Conservation (phyloP, 2,888 invertebrate genomes). For the Cremastinae sp. region DNA sequence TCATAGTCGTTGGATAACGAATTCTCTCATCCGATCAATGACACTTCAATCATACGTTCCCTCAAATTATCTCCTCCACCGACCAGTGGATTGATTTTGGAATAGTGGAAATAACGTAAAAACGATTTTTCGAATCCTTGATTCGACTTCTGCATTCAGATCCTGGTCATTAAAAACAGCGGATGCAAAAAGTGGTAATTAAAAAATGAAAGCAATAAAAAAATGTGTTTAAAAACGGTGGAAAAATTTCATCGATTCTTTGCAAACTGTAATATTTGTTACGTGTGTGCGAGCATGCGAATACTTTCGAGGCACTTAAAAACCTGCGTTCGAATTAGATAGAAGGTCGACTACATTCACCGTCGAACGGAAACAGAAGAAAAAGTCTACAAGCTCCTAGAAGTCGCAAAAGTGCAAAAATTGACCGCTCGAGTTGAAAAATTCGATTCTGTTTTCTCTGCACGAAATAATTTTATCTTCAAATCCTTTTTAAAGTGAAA, state of each 20-base stretch:
- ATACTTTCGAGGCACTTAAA: constrained; percentile 36
- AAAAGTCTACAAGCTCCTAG: constrained; percentile 25
- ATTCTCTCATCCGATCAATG: background rate
- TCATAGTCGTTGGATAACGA: constrained; percentile 25
- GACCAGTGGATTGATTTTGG: background rate
- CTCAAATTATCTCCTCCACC: background rate
- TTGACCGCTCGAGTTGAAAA: constrained; percentile 16
- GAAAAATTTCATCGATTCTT: constrained; percentile 12
- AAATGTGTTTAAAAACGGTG: background rate
- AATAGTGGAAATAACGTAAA: background rate
- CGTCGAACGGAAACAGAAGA: constrained; percentile 44
- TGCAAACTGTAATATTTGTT: constrained; percentile 22
- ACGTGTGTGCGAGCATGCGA: constrained; percentile 14
- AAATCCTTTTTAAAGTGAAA: too few relatives aligned
- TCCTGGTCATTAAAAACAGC: too few relatives aligned
- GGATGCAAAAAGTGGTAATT: too few relatives aligned
- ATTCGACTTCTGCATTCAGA: too few relatives aligned
- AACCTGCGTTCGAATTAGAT: constrained; percentile 20
- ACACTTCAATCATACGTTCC: background rate
- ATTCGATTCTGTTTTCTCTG: constrained; percentile 22
- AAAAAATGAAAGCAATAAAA: background rate
- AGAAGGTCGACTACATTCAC: constrained; percentile 79
- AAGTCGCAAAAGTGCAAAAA: constrained; percentile 36
- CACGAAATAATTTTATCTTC: too few relatives aligned
- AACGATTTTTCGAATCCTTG: too few relatives aligned